Evolutionary conservation across 2,888 invertebrate genomes (phyloP).

Genomic region (Thera obeliscata): DNA sequence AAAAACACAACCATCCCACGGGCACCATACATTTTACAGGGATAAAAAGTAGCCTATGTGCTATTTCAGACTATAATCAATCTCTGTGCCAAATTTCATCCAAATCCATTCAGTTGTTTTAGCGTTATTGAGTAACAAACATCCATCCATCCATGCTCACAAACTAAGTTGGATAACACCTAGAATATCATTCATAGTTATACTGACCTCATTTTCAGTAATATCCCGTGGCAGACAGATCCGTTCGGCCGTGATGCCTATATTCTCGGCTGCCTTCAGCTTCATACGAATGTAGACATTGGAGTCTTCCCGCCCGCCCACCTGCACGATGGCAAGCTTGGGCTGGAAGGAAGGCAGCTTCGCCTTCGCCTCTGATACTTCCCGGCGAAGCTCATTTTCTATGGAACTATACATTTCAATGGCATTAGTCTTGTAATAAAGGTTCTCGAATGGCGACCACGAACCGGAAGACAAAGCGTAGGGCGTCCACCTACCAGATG

Average conservation of each 20-base stretch:
- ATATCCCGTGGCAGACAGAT: constrained; percentile 91
- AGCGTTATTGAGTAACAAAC: too few species aligned
- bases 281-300: constrained; percentile 99
- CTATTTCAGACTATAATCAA: too few species aligned
- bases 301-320: constrained; percentile 98
- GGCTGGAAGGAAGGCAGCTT: constrained; percentile 87
- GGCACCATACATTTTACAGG: too few species aligned
- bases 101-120: too few species aligned
- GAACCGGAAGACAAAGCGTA: too few species aligned
- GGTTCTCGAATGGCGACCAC: too few species aligned
- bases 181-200: neutral
- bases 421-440: neutral
- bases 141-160: too few species aligned
- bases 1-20: too few species aligned
- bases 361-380: constrained; percentile 86
- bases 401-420: constrained; percentile 85
- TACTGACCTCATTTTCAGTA: constrained; percentile 88
- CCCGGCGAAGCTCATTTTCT: constrained; percentile 86
- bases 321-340: constrained; percentile 96
- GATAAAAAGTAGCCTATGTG: too few species aligned
- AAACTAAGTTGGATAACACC: too few species aligned
- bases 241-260: constrained; percentile 94
- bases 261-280: constrained; percentile 94
- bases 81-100: too few species aligned
- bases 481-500: neutral